Conservation (phyloP, 2,888 invertebrate genomes). For the Drosophila subquinaria region DNA sequence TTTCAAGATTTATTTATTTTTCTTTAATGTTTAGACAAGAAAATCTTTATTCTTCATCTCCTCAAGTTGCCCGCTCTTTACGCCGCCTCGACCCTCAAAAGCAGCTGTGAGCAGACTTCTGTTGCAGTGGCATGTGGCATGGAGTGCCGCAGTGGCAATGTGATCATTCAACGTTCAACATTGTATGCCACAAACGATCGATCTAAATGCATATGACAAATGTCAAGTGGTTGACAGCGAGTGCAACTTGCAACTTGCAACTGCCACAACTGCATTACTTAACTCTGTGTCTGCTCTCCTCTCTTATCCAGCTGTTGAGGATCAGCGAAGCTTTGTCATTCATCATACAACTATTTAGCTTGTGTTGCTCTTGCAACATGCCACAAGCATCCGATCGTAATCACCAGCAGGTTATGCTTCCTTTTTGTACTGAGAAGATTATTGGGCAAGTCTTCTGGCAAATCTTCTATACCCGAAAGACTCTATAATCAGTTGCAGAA, state of each 20-base stretch:
- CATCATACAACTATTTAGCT: slow-evolving; percentile 2
- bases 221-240: slow-evolving; percentile 40
- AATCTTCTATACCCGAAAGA: not conserved
- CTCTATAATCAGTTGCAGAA: not conserved
- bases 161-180: slow-evolving; percentile 7
- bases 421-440: not conserved
- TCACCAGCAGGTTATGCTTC: slow-evolving; percentile 8
- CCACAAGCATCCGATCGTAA: slow-evolving; percentile 13
- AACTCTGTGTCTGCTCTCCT: too few species aligned
- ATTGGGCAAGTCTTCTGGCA: not conserved
- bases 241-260: slow-evolving; percentile 8
- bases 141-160: not conserved
- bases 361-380: slow-evolving; percentile 11
- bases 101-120: slow-evolving; percentile 1
- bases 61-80: not conserved
- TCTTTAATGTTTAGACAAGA: slow-evolving; percentile 27
- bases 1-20: slow-evolving; percentile 32
- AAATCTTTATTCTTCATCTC: not conserved
- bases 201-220: slow-evolving; percentile 46
- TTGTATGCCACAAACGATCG: slow-evolving; percentile 18
- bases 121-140: not conserved
- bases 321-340: slow-evolving; percentile 11
- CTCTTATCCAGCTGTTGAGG: not conserved
- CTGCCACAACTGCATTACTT: not conserved
- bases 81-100: not conserved